Evolutionary conservation across 2,797 vertebrate genomes (phyloP).

Genomic region (Harpagifer antarcticus): DNA sequence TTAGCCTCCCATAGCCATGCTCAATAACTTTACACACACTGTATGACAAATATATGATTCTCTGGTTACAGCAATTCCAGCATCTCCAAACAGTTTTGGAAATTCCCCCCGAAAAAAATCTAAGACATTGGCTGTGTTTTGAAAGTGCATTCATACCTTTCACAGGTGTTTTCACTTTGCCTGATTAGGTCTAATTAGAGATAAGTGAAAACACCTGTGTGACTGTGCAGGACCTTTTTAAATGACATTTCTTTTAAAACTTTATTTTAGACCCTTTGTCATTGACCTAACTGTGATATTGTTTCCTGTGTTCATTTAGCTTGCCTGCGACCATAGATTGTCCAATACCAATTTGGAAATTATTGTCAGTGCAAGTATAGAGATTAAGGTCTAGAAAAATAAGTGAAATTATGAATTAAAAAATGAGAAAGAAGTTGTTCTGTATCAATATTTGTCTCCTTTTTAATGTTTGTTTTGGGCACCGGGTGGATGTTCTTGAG

Average conservation of each 20-base stretch:
- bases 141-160: background rate
- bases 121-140: background rate
- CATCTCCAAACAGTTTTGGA: constrained; percentile 16
- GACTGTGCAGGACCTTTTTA: background rate
- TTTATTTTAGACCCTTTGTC: background rate
- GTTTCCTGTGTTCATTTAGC: constrained; percentile 11
- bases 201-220: constrained; percentile 1
- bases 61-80: background rate
- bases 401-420: constrained; percentile 10
- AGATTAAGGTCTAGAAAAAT: constrained; percentile 1
- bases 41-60: background rate
- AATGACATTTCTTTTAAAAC: too few relatives aligned
- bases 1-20: background rate
- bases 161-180: constrained; percentile 13
- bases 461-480: constrained; percentile 4
- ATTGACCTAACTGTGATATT: constrained; percentile 12
- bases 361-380: background rate
- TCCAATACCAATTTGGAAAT: constrained; percentile 18
- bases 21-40: background rate
- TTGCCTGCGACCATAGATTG: constrained; percentile 2
- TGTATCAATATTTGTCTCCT: constrained; percentile 18
- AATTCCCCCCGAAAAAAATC: background rate
- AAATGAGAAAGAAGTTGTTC: constrained; percentile 19
- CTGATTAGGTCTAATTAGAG: constrained; percentile 18
- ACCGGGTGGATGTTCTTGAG: constrained; percentile 6